Conservation (phyloP, 2,888 invertebrate species). For the Choreutis nemorana region DNA sequence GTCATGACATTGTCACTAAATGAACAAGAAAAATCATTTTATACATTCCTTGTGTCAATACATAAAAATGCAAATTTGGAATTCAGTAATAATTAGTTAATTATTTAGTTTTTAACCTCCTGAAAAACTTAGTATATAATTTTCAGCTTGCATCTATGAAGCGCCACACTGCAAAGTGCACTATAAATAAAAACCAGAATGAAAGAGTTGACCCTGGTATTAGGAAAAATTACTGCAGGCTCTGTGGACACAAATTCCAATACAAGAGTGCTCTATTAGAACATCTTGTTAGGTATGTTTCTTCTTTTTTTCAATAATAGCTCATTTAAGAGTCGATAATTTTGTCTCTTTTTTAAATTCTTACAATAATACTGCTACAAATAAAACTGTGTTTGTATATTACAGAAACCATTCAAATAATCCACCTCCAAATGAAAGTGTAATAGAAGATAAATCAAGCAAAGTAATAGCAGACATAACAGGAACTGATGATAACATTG, state of each 20-base stretch:
- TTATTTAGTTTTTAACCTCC: too few relatives aligned
- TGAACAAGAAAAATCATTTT: too few relatives aligned
- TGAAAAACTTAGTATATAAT: constrained; percentile 2
- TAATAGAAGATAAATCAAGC: constrained; percentile 9
- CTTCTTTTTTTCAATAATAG: constrained; percentile 1
- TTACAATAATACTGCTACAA: too few relatives aligned
- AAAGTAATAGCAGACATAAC: constrained; percentile 18
- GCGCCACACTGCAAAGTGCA: constrained; percentile 35
- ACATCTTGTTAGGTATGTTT: constrained; percentile 38
- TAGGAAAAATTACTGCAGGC: constrained; percentile 36
- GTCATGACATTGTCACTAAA: too few relatives aligned
- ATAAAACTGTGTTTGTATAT: too few relatives aligned
- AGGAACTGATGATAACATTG: constrained; percentile 47
- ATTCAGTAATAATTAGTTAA: too few relatives aligned
- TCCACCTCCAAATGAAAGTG: background rate
- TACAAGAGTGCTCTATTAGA: constrained; percentile 43
- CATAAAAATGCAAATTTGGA: too few relatives aligned
- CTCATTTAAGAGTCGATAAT: constrained; percentile 1
- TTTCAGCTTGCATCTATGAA: constrained; percentile 41
- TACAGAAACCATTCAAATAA: constrained; percentile 1
- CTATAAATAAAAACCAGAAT: constrained; percentile 12
- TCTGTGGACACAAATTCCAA: constrained; percentile 40
- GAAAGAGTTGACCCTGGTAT: constrained; percentile 18
- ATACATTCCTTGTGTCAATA: too few relatives aligned
- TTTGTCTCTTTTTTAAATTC: constrained; percentile 13